Percentiles rank a stretch among this genome's conserved stretches.
Conservation (phyloP, 1,140 invertebrate species). For the Caenorhabditis tropicalis region DNA sequence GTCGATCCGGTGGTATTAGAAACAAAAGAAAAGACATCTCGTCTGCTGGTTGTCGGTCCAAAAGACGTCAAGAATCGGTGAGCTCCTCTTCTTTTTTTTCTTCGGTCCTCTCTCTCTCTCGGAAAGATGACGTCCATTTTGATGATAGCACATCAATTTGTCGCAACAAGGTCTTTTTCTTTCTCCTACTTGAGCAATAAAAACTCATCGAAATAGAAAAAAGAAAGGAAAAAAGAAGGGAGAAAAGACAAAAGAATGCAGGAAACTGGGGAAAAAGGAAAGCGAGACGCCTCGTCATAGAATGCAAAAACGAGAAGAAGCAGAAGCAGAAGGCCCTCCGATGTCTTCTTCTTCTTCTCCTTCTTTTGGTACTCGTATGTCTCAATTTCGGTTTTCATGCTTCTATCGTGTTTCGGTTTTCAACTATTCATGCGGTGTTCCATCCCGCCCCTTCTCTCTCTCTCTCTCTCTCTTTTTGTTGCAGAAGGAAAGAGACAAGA, state of each 20-base stretch:
- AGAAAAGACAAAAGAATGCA: constrained; percentile 5
- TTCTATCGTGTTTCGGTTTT: constrained; percentile 20
- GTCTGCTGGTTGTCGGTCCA: constrained; percentile 22
- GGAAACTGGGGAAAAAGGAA: constrained; percentile 4
- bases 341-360: too few species aligned
- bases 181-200: background rate
- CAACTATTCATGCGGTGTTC: constrained; percentile 38
- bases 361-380: background rate
- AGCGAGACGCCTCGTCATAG: constrained; percentile 27
- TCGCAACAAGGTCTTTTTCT: background rate
- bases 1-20: constrained; percentile 17
- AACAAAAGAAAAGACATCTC: constrained; percentile 38
- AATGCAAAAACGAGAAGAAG: constrained; percentile 32
- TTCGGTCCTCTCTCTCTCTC: background rate
- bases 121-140: constrained; percentile 6
- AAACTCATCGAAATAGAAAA: constrained; percentile 20
- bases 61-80: constrained; percentile 43
- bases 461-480: background rate
- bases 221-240: background rate
- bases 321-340: background rate
- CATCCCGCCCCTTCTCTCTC: background rate
- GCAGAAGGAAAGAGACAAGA: constrained; percentile 21
- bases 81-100: background rate
- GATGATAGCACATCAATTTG: constrained; percentile 41
- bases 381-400: constrained; percentile 32